A percentile compares a stretch with the other conserved stretches of the same genome.
Conservation (phyloP, 1,140 invertebrate genomes). For the Pogonognathellus flavescens region DNA sequence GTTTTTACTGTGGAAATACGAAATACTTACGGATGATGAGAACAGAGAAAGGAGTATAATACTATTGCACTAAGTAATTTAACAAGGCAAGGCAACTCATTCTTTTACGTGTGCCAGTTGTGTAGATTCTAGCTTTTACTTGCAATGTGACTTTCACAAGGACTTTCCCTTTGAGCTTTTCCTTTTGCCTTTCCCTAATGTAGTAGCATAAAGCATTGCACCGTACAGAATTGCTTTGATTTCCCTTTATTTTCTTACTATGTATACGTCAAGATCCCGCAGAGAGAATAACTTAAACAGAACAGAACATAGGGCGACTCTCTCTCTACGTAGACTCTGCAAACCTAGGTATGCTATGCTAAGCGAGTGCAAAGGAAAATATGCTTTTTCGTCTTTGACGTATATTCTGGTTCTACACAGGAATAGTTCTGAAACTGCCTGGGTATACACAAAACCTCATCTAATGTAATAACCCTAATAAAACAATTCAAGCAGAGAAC, state of each 20-base stretch:
- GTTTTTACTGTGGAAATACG: too few relatives aligned
- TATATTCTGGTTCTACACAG: not conserved
- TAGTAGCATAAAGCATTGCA: too few relatives aligned
- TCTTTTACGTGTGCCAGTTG: not conserved
- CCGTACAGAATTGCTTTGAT: not conserved
- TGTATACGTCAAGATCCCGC: conserved; percentile 12
- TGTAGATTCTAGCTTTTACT: conserved; percentile 34
- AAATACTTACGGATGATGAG: too few relatives aligned
- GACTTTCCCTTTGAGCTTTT: conserved; percentile 37
- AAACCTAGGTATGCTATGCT: too few relatives aligned
- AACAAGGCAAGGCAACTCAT: conserved; percentile 14
- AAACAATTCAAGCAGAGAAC: conserved; percentile 33
- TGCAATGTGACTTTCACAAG: conserved; percentile 38
- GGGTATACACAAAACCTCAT: conserved; percentile 21
- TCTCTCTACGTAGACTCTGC: not conserved
- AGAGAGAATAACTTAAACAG: conserved; percentile 47
- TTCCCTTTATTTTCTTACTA: conserved; percentile 7
- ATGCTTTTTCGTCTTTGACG: conserved; percentile 41
- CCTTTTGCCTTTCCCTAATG: not conserved
- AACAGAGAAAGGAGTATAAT: too few relatives aligned
- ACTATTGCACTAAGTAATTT: too few relatives aligned
- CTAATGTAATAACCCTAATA: conserved; percentile 45
- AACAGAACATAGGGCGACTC: conserved; percentile 1
- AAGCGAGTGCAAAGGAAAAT: conserved; percentile 19
- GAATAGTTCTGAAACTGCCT: conserved; percentile 17